Evolutionary conservation across 1,140 invertebrate species (phyloP), one percentile per base, ranked within the genome.

Genomic region (Orius insidiosus): DNA sequence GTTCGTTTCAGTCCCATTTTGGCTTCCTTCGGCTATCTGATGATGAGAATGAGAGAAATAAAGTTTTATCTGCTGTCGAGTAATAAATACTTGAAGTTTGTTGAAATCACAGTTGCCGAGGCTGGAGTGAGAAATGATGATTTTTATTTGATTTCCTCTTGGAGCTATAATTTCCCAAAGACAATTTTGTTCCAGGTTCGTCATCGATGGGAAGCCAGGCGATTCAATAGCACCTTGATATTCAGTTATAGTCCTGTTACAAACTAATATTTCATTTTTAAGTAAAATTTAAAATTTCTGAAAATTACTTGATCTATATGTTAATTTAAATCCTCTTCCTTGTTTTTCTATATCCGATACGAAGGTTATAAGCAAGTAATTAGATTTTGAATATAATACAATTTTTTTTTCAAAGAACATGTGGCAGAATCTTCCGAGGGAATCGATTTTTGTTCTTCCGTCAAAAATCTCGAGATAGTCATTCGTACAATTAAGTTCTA

Each of bases 391-490:
- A 4, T 74, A 70, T 53, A 59, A 52, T 13, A 78, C 63, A 18
- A 60, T 52, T n/a, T n/a, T n/a, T 18, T 55, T 54, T 9, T 67
- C 56, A 47, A 60, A 56, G 15, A 56, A 43, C 1, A 52, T 51
- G 13, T 55, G 54, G 54, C 79, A 83, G 55, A 68, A 75, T 54
- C 63, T 68, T 41, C 73, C 71, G n/a, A 52, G 49, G 65, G 64
- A 44, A 57, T 46, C 6, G 62, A 56, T 50, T 60, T n/a, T 47
- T 56, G 59, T 40, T 66, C 58, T 31, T 1, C 78, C 73, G 45
- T 78, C 70, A 48, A 60, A 71, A 55, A 79, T 65, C 60, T 63
- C 71, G 8, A 88, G 59, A 57, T 77, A 85, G 59, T 87, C 82
- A 50, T 70, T 73, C 45, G 42, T 50, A 58, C 76, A 85, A 30